phyloP scores from a whole-genome alignment of 2,797 vertebrate genomes.

The Cossypha caffra region DNA sequence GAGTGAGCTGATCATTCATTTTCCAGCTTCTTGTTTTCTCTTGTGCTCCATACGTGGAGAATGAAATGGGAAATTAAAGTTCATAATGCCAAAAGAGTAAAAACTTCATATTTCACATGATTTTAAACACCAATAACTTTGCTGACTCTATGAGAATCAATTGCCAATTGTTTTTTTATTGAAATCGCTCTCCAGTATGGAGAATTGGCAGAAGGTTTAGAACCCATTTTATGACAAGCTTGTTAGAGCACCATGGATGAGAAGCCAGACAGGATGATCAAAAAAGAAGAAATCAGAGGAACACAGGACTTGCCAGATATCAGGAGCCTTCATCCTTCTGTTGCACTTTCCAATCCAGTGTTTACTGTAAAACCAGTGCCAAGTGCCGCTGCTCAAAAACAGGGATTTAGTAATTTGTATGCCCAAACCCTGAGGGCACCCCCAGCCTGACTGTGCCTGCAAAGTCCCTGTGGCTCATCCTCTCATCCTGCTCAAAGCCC shows the following conservation, averaged over 20 bases:
- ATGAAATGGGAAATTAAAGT: background rate
- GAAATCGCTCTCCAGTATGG: background rate
- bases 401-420: background rate
- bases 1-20: background rate
- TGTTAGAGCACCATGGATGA: background rate
- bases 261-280: background rate
- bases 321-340: background rate
- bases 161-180: background rate
- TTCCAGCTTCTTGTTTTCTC: background rate
- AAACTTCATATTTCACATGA: background rate
- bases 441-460: background rate
- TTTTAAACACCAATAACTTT: background rate
- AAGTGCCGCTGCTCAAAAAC: background rate
- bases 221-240: background rate
- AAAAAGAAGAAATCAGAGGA: background rate
- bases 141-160: background rate
- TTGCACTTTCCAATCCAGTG: background rate
- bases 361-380: background rate
- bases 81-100: background rate
- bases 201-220: background rate
- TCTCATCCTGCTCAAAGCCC: background rate
- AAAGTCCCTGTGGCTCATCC: background rate
- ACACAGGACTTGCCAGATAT: accelerated
- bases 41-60: background rate
- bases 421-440: accelerated